Evolutionary conservation across 23 tunicate species (phyloP), one percentile per base, ranked within the genome.

Genomic region (Ciona savignyi): DNA sequence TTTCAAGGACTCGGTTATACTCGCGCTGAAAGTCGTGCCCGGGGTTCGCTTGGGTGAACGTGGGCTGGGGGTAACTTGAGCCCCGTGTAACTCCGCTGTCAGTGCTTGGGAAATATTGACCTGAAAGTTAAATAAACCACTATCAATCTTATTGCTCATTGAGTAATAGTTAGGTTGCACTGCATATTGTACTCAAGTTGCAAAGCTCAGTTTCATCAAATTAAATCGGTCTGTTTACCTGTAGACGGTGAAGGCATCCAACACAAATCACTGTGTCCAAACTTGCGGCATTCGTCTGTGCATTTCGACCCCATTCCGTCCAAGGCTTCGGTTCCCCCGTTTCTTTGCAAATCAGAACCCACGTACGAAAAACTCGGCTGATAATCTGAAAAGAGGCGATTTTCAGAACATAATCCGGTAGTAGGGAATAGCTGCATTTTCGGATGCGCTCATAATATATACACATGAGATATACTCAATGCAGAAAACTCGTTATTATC

Each of bases 221-320:
- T n/a, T n/a, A n/a, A n/a, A n/a, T n/a, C n/a, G n/a, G n/a, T n/a
- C 67, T 9, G 22, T 2, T 24, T 51, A 72, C 76, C 76, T 48
- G 48, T 42, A n/a, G 76, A 42, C 1, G 76, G 76, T 22, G 76
- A 72, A 11, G 87, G 87, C 87, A 82, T 82, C 87, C 87, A 82
- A 29, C 87, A 82, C n/a, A 77, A 23, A 42, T 82, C 87, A 68
- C 87, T 82, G 70, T 82, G 87, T 25, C 87, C 87, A 27, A 35
- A 74, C 2, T 28, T 73, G 6, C 26, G 20, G 68, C 87, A 82
- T 30, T 82, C 87, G 25, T 60, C 66, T 9, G 87, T 82, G 62
- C 87, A 82, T 23, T 28, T 22, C 20, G 67, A 63, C 6, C 67
- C 67, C 28, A 63, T 42, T 6, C 56, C 56, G 15, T 15, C 15